A percentile compares a stretch with the other conserved stretches of the same genome.
Evolutionary conservation across 2,888 invertebrate species (phyloP).

Genomic region (Andrena bicolor): DNA sequence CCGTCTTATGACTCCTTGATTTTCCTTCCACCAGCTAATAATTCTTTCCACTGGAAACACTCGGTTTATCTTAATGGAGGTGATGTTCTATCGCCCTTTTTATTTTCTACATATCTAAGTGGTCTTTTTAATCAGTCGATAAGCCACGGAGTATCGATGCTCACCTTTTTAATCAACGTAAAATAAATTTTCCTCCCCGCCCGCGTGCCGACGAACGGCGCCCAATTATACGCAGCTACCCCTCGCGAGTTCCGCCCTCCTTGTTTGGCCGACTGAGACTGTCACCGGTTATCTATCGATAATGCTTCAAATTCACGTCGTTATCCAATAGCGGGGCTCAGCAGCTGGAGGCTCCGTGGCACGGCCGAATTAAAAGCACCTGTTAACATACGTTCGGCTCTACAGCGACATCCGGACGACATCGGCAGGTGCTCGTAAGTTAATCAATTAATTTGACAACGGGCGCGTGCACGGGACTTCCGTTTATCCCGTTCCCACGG

Average conservation of each 20-base stretch:
- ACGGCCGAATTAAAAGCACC: conserved; percentile 64
- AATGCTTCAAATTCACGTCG: conserved; percentile 54
- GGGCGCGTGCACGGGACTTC: conserved; percentile 64
- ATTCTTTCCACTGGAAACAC: no score
- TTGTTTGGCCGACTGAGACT: conserved; percentile 48
- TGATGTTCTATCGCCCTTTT: no score
- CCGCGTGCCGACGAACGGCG: not conserved
- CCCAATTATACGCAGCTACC: not conserved
- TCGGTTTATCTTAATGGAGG: no score
- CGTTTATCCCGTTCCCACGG: conserved; percentile 19
- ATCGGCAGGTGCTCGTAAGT: conserved; percentile 67
- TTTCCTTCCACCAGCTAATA: no score
- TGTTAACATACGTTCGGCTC: conserved; percentile 65
- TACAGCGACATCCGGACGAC: conserved; percentile 56
- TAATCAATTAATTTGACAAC: conserved; percentile 72
- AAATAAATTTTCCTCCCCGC: not conserved
- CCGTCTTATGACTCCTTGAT: no score
- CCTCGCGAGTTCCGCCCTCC: not conserved
- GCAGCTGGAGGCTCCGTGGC: conserved; percentile 52
- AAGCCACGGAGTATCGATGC: not conserved
- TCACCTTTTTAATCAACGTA: not conserved
- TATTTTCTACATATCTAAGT: no score
- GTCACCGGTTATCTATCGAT: conserved; percentile 42
- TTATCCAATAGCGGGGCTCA: conserved; percentile 42
- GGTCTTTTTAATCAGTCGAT: not conserved